Evolutionary conservation across 2,113 vertebrate species (phyloP).

Genomic region (Cyprinodon variegatus): DNA sequence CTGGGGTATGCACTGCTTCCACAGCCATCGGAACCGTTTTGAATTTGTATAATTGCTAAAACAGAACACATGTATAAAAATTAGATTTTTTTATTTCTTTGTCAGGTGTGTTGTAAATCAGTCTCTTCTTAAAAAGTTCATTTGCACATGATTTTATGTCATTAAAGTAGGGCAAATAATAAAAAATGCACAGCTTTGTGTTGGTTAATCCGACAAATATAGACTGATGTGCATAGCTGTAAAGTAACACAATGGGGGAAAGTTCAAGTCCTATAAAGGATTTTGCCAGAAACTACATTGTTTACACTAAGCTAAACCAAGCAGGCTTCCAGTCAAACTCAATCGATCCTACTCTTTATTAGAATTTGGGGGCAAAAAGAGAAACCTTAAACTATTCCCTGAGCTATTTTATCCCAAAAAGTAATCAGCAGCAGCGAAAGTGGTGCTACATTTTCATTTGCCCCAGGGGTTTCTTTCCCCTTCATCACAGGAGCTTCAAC

Average conservation of each 20-base stretch:
- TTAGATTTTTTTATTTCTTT: no score
- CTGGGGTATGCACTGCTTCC: no score
- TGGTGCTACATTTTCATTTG: conserved; percentile 9
- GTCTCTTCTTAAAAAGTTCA: no score
- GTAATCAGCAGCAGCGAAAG: not conserved
- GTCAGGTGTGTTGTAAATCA: no score
- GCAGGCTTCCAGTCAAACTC: not conserved
- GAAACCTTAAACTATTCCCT: not conserved
- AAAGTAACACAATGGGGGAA: not conserved
- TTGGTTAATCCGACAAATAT: no score
- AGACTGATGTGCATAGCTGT: not conserved
- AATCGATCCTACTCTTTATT: not conserved
- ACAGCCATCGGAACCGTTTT: no score
- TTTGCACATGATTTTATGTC: no score
- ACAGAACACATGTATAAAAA: no score
- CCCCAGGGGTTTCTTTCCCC: not conserved
- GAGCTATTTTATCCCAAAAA: not conserved
- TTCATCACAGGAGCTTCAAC: not conserved
- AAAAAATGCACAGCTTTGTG: not conserved
- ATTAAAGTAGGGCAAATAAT: not conserved
- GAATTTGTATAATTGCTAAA: no score
- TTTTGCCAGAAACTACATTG: not conserved
- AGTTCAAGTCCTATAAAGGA: not conserved
- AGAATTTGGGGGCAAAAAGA: not conserved
- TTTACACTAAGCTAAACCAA: not conserved